Evolutionary conservation across 1,140 invertebrate genomes (phyloP).

Genomic region (Lysiphlebus fabarum): DNA sequence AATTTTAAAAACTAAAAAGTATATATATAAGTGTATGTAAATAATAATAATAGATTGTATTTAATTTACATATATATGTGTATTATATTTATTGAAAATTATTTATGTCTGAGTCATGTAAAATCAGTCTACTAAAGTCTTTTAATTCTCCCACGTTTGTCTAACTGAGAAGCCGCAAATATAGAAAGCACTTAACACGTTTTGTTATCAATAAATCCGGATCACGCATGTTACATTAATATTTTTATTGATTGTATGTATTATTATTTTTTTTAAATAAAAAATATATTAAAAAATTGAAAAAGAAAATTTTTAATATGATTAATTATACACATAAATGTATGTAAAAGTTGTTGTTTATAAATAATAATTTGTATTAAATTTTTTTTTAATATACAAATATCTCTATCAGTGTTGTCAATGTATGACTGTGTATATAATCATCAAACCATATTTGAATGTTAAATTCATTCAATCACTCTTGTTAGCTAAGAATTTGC

Average conservation of each 20-base stretch:
- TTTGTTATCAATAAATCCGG: constrained; percentile 16
- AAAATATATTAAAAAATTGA: too few species aligned
- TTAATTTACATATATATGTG: too few species aligned
- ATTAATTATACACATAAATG: not conserved
- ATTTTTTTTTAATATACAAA: too few species aligned
- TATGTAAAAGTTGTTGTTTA: not conserved
- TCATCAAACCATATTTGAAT: constrained; percentile 28
- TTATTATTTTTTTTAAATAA: not conserved
- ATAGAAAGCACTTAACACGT: constrained; percentile 16
- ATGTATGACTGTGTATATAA: too few species aligned
- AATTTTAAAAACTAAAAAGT: too few species aligned
- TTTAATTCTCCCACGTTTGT: constrained; percentile 19
- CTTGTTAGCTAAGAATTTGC: constrained; percentile 30
- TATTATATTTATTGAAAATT: constrained; percentile 1
- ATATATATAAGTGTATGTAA: too few species aligned
- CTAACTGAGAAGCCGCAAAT: constrained; percentile 6
- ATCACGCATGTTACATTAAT: constrained; percentile 18
- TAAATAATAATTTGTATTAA: too few species aligned
- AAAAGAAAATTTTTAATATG: too few species aligned
- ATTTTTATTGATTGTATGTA: constrained; percentile 7
- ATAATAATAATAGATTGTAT: too few species aligned
- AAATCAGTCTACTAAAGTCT: constrained; percentile 19
- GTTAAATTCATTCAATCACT: constrained; percentile 28
- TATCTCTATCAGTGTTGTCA: too few species aligned
- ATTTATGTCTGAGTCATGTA: constrained; percentile 15